These are phyloP conservation scores for Crypturellus undulatus DNA, from an alignment of 2,113 vertebrate genomes.

Conservation along the genomic window DNA sequence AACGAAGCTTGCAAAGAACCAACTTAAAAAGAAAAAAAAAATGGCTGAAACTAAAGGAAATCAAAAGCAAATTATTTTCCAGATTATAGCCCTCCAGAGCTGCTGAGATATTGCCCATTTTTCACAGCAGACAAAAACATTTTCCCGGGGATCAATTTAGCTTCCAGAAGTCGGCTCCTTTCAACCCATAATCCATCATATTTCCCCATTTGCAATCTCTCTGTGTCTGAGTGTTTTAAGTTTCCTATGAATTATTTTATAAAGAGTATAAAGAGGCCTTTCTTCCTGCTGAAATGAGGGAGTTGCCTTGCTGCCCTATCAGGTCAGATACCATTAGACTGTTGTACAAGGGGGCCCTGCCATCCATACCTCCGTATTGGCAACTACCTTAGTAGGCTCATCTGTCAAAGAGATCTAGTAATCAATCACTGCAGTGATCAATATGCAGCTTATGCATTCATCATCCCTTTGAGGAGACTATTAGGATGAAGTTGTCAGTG, in stretches of 20 bases:
- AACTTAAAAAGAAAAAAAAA: not conserved
- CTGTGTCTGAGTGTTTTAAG: slow-evolving; percentile 84
- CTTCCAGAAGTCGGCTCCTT: slow-evolving; percentile 90
- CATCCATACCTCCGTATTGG: slow-evolving; percentile 84
- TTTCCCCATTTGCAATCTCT: slow-evolving; percentile 87
- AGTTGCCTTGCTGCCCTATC: slow-evolving; percentile 54
- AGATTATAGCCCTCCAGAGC: slow-evolving; percentile 80
- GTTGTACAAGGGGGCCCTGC: slow-evolving; percentile 77
- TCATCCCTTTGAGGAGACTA: slow-evolving; percentile 85
- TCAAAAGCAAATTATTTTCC: slow-evolving; percentile 86
- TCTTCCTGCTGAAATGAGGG: slow-evolving; percentile 73
- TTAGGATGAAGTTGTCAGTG: slow-evolving; percentile 83
- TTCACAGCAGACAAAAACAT: slow-evolving; percentile 99
- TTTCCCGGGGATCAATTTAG: slow-evolving; percentile 98
- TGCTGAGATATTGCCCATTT: slow-evolving; percentile 92
- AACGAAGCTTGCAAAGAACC: slow-evolving; percentile 52
- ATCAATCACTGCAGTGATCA: slow-evolving; percentile 89
- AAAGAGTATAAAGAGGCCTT: slow-evolving; percentile 73
- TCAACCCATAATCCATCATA: slow-evolving; percentile 99
- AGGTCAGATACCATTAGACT: slow-evolving; percentile 81
- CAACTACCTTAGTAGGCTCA: slow-evolving; percentile 85
- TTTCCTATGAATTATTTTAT: slow-evolving; percentile 86
- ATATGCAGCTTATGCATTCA: slow-evolving; percentile 91
- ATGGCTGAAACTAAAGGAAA: slow-evolving; percentile 67
- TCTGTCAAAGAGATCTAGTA: slow-evolving; percentile 86